Conservation (phyloP, 37 sponge, comb jelly and placozoan species). For the Spongia lamella region DNA sequence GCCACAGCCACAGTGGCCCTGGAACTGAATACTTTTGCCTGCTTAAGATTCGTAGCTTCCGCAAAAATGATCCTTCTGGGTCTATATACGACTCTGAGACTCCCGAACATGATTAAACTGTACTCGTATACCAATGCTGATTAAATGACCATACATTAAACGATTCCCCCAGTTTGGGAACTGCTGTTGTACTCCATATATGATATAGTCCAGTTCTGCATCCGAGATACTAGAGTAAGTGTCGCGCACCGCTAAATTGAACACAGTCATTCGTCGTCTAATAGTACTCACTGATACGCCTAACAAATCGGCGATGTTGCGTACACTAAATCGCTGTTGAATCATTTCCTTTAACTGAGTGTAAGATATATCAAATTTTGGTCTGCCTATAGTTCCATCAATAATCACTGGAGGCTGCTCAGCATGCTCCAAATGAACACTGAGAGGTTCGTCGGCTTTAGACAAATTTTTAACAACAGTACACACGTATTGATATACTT, state of each 20-base stretch:
- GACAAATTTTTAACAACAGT: too few relatives aligned
- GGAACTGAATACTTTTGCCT: slow-evolving; percentile 19
- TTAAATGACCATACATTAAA: slow-evolving; percentile 20
- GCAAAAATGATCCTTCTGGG: slow-evolving; percentile 30
- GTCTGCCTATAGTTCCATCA: slow-evolving; percentile 10
- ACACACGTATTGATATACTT: too few relatives aligned
- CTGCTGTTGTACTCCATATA: slow-evolving; percentile 1
- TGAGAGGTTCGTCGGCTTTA: too few relatives aligned
- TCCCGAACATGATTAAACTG: slow-evolving; percentile 18
- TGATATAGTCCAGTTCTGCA: slow-evolving; percentile 12
- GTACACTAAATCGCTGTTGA: slow-evolving; percentile 4
- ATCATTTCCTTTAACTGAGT: slow-evolving; percentile 15
- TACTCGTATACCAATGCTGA: slow-evolving; percentile 4
- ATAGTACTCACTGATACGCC: slow-evolving; percentile 31
- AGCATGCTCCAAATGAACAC: too few relatives aligned
- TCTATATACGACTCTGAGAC: slow-evolving; percentile 39
- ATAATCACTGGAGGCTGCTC: neutral
- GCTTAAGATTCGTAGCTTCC: neutral
- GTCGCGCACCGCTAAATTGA: neutral
- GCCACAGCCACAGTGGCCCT: slow-evolving; percentile 32
- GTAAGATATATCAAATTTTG: neutral
- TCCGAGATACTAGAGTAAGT: slow-evolving; percentile 16
- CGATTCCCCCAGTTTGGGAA: slow-evolving; percentile 31
- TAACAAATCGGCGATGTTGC: slow-evolving; percentile 15
- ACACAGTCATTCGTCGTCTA: slow-evolving; percentile 21